These are phyloP conservation scores for Scaptomyza caliginosa DNA, from an alignment of 2,888 invertebrate genomes.

Conservation along the genomic window DNA sequence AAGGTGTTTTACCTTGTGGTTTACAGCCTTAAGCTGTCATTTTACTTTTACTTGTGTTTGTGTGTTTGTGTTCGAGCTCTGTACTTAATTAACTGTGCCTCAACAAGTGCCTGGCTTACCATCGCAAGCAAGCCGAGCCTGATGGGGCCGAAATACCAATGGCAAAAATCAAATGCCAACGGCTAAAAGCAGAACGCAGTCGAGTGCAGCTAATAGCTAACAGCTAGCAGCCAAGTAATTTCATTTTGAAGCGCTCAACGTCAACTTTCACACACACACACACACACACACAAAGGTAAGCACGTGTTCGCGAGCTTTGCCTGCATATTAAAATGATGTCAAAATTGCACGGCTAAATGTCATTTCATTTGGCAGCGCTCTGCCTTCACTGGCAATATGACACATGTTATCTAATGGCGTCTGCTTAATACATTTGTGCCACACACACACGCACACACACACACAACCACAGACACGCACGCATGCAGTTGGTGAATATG, in stretches of 20 bases:
- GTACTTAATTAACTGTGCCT: slow-evolving; percentile 56
- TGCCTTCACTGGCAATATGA: slow-evolving; percentile 23
- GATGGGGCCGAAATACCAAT: slow-evolving; percentile 6
- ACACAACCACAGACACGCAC: not conserved
- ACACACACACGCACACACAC: not conserved
- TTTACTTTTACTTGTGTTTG: slow-evolving; percentile 7
- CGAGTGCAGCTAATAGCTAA: slow-evolving; percentile 46
- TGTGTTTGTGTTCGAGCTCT: slow-evolving; percentile 18
- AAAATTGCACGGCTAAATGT: slow-evolving; percentile 73
- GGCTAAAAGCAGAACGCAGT: slow-evolving; percentile 33
- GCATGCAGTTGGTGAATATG: slow-evolving; percentile 6
- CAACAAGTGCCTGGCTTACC: slow-evolving; percentile 34
- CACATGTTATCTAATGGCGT: slow-evolving; percentile 24
- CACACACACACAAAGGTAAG: slow-evolving; percentile 11
- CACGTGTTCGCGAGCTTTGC: slow-evolving; percentile 22
- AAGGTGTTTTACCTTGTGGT: slow-evolving; percentile 21
- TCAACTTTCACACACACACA: slow-evolving; percentile 27
- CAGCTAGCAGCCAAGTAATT: slow-evolving; percentile 58
- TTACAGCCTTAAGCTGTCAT: slow-evolving; percentile 36
- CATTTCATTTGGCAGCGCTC: slow-evolving; percentile 62
- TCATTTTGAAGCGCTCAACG: slow-evolving; percentile 57
- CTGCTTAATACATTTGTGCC: slow-evolving; percentile 5
- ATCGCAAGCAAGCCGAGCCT: not conserved
- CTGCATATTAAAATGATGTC: slow-evolving; percentile 73
- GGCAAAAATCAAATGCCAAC: slow-evolving; percentile 8